Evolutionary conservation across 2,797 vertebrate species (phyloP).

Genomic region (Acipenser oxyrinchus): DNA sequence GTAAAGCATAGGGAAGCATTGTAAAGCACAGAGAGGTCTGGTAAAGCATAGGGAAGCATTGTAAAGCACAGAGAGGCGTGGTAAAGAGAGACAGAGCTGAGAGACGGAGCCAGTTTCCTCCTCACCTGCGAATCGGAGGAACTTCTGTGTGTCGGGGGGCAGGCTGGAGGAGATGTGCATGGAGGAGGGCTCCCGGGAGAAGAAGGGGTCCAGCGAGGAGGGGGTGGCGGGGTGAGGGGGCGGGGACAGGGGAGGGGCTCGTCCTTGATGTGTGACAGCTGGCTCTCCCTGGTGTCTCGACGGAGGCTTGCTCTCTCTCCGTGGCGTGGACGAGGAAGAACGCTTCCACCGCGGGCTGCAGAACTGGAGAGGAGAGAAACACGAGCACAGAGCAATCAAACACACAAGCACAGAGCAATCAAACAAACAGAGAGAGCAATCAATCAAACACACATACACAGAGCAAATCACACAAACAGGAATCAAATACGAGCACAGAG

Average conservation of each 20-base stretch:
- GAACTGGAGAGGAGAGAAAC: constrained; percentile 49
- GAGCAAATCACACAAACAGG: too few species aligned
- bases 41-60: too few species aligned
- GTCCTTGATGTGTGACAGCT: constrained; percentile 72
- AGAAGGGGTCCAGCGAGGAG: constrained; percentile 88
- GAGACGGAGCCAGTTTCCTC: background rate
- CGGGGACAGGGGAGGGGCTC: constrained; percentile 65
- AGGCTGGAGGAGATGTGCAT: constrained; percentile 95
- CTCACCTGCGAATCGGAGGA: constrained; percentile 87
- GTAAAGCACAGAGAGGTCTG: too few species aligned
- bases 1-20: too few species aligned
- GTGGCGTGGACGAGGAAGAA: constrained; percentile 95
- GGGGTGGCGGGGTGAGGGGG: constrained; percentile 84
- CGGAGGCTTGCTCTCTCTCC: constrained; percentile 86
- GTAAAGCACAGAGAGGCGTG: too few species aligned
- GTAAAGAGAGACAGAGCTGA: background rate
- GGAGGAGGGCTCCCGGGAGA: constrained; percentile 86
- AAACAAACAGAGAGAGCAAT: too few species aligned
- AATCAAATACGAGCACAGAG: too few species aligned
- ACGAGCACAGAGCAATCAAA: background rate
- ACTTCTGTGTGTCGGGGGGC: constrained; percentile 92
- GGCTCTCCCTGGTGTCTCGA: constrained; percentile 86
- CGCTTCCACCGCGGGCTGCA: constrained; percentile 89
- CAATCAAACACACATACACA: background rate
- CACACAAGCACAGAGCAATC: background rate